These are phyloP conservation scores for Oithona nana DNA, from an alignment of 2,888 invertebrate species.

Conservation along the genomic window DNA sequence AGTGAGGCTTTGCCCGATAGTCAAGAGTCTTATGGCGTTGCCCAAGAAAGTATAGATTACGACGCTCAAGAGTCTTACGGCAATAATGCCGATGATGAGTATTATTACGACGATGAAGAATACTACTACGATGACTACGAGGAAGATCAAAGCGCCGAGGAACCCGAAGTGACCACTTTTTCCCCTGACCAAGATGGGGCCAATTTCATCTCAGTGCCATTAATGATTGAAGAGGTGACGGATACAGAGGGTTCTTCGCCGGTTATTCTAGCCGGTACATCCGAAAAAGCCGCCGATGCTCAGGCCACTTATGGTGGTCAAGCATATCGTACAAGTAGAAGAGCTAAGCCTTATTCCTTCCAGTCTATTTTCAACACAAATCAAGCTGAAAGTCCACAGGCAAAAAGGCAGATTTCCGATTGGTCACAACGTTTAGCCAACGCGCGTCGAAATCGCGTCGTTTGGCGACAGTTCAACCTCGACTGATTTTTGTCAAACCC, in stretches of 20 bases:
- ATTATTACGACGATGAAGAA: not conserved
- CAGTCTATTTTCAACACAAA: too few relatives aligned
- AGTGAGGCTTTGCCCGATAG: not conserved
- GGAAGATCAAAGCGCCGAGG: not conserved
- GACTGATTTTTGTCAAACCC: not conserved
- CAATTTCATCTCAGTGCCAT: not conserved
- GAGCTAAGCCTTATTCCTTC: not conserved
- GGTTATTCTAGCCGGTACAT: not conserved
- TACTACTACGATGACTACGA: not conserved
- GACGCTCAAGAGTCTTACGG: not conserved
- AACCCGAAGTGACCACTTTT: too few relatives aligned
- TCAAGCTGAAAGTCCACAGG: not conserved
- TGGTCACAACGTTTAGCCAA: not conserved
- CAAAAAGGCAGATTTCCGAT: not conserved
- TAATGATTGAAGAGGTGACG: not conserved
- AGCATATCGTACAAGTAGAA: not conserved
- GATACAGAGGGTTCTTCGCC: not conserved
- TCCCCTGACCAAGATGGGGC: not conserved
- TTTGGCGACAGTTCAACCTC: conserved; percentile 2
- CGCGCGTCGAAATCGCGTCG: not conserved
- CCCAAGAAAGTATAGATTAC: not conserved
- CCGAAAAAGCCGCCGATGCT: not conserved
- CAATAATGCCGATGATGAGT: not conserved
- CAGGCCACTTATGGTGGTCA: not conserved
- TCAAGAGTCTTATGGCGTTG: not conserved